Percentiles rank a stretch among this genome's conserved stretches.
Evolutionary conservation across 2,797 vertebrate genomes (phyloP).

Genomic region (Psittacula echo): DNA sequence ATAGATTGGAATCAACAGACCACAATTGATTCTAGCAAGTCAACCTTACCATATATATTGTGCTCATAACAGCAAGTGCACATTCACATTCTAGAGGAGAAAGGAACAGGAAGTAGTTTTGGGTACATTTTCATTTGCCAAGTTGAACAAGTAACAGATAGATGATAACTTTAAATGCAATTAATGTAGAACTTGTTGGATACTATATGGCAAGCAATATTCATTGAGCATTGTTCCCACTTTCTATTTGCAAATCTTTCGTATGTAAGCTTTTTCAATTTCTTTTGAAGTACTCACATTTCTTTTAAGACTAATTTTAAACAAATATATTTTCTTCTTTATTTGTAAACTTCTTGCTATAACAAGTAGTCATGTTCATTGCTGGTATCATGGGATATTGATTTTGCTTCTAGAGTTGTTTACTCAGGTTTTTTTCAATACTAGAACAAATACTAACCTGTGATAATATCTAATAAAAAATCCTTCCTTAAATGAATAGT

Average conservation of each 20-base stretch:
- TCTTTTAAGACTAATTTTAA: neutral
- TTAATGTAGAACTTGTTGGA: neutral
- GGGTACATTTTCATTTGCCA: neutral
- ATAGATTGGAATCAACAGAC: neutral
- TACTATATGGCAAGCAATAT: neutral
- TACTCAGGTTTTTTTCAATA: neutral
- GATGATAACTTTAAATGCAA: neutral
- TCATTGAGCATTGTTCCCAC: neutral
- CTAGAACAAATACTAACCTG: neutral
- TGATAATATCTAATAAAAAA: neutral
- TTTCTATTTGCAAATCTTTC: neutral
- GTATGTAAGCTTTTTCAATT: neutral
- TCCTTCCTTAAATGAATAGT: neutral
- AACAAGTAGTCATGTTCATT: neutral
- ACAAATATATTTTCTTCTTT: neutral
- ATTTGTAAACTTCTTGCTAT: neutral
- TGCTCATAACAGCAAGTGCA: neutral
- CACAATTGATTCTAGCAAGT: neutral
- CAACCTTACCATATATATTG: neutral
- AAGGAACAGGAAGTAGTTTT: neutral
- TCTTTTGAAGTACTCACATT: neutral
- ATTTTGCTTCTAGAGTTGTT: neutral
- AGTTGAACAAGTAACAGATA: neutral
- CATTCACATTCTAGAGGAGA: neutral
- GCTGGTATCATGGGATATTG: neutral